Conservation (phyloP, 2,113 vertebrate genomes). For the Callaeas wilsoni region DNA sequence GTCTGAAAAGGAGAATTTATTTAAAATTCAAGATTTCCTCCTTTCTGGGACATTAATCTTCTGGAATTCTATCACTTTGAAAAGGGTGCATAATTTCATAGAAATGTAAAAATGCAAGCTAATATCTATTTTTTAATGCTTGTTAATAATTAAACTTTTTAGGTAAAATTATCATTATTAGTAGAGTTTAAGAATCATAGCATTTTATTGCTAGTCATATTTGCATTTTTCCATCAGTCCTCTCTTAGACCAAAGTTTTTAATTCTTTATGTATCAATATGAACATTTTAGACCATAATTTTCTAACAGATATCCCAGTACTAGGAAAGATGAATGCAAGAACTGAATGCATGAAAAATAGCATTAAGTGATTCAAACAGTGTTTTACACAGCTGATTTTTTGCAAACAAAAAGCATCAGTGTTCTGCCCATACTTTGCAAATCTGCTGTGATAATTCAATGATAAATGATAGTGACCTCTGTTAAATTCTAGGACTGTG, state of each 20-base stretch:
- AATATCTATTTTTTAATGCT: background rate
- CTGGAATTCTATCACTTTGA: background rate
- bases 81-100: background rate
- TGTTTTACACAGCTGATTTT: background rate
- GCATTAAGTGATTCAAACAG: rapidly evolving
- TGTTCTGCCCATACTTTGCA: background rate
- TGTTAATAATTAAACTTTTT: background rate
- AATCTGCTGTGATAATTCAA: background rate
- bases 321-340: background rate
- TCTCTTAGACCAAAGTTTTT: background rate
- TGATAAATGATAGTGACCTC: background rate
- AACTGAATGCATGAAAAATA: background rate
- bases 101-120: background rate
- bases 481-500: background rate
- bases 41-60: background rate
- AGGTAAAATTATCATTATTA: background rate
- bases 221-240: background rate
- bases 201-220: background rate
- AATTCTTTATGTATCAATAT: background rate
- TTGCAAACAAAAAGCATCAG: background rate
- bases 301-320: background rate
- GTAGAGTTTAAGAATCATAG: background rate
- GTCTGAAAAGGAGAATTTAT: background rate
- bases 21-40: background rate
- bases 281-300: background rate